Conservation (phyloP, 2,113 vertebrate genomes). For the Hymenochirus boettgeri region DNA sequence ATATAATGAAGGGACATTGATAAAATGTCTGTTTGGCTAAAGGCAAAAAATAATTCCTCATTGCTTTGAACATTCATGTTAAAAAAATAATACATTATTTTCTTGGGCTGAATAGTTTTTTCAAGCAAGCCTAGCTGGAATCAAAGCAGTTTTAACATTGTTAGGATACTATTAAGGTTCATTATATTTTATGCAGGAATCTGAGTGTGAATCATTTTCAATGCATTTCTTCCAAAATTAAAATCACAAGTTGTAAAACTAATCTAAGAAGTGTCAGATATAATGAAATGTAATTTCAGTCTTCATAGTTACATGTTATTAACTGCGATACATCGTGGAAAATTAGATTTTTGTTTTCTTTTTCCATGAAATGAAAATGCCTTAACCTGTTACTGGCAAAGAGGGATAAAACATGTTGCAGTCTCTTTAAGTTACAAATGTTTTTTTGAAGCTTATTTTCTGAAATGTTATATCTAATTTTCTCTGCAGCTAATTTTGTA, state of each 20-base stretch:
- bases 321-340: slow-evolving; percentile 47
- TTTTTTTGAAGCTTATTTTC: too few relatives aligned
- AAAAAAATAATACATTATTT: slow-evolving; percentile 48
- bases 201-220: slow-evolving; percentile 57
- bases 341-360: slow-evolving; percentile 36
- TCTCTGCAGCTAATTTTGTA: too few relatives aligned
- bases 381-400: slow-evolving; percentile 6
- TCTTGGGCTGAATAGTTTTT: slow-evolving; percentile 50
- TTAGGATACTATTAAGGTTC: slow-evolving; percentile 58
- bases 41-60: slow-evolving; percentile 42
- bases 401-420: too few relatives aligned
- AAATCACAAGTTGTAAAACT: slow-evolving; percentile 61
- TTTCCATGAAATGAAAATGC: slow-evolving; percentile 1
- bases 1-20: too few relatives aligned
- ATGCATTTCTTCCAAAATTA: slow-evolving; percentile 58
- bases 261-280: slow-evolving; percentile 54
- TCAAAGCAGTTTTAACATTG: slow-evolving; percentile 55
- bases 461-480: too few relatives aligned
- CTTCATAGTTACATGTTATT: slow-evolving; percentile 45
- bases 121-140: slow-evolving; percentile 46
- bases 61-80: slow-evolving; percentile 46
- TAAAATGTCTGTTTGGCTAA: too few relatives aligned
- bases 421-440: too few relatives aligned
- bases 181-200: slow-evolving; percentile 61
- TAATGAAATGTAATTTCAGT: slow-evolving; percentile 54